Conservation (phyloP, 1,140 invertebrate species). For the Scaptomyza montana region DNA sequence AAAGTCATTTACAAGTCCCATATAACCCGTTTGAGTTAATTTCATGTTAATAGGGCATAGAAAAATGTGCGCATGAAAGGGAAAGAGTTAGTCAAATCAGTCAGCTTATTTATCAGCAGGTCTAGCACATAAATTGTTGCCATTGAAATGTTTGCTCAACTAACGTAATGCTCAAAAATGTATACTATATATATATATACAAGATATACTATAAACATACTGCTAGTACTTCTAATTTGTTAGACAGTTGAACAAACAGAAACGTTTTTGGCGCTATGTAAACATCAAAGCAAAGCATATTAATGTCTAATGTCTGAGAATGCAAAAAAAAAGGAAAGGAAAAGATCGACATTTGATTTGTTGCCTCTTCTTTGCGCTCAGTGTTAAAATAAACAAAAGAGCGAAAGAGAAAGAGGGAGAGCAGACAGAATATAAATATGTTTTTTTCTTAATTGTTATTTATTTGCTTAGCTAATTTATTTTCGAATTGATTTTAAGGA, state of each 20-base stretch:
- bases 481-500: constrained; percentile 81
- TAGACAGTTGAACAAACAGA: constrained; percentile 31
- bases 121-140: constrained; percentile 37
- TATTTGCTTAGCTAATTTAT: constrained; percentile 80
- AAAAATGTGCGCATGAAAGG: too few species aligned
- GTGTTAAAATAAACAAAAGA: constrained; percentile 74
- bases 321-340: not conserved
- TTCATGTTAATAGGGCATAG: constrained; percentile 17
- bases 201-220: not conserved
- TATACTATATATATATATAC: not conserved
- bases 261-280: constrained; percentile 31
- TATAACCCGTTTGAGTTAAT: constrained; percentile 5
- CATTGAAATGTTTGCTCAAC: constrained; percentile 41
- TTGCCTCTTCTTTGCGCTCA: constrained; percentile 40
- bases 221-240: constrained; percentile 17
- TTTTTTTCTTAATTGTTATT: constrained; percentile 39
- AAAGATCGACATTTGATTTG: constrained; percentile 45
- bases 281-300: constrained; percentile 60
- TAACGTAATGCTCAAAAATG: constrained; percentile 17
- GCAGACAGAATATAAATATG: not conserved
- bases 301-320: constrained; percentile 48
- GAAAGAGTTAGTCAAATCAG: not conserved
- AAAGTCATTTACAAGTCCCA: not conserved
- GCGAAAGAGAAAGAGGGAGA: constrained; percentile 1
- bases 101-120: constrained; percentile 35